Conservation (phyloP, 2,113 vertebrate species). For the Corynorhinus townsendii region DNA sequence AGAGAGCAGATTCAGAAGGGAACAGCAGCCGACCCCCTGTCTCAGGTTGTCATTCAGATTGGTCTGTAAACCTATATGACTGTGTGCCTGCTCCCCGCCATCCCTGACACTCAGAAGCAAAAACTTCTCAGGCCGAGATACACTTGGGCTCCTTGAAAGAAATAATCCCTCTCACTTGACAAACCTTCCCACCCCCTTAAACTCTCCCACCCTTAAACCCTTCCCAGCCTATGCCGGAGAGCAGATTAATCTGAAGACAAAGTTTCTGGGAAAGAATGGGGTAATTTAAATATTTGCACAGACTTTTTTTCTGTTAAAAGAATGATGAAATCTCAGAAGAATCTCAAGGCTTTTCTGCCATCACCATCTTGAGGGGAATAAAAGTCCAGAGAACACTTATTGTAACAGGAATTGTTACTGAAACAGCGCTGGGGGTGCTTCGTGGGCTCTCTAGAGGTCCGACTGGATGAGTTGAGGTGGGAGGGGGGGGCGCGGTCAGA, state of each 20-base stretch:
- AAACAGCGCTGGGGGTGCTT: background rate
- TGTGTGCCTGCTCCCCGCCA: background rate
- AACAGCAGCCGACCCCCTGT: background rate
- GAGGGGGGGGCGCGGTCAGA: background rate
- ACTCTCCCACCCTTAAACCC: background rate
- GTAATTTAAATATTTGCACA: conserved; percentile 48
- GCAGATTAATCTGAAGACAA: background rate
- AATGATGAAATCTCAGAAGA: background rate
- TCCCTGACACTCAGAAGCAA: background rate
- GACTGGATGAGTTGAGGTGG: background rate
- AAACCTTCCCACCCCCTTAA: background rate
- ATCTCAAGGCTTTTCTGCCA: conserved; percentile 19
- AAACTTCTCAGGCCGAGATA: conserved; percentile 27
- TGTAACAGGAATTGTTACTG: background rate
- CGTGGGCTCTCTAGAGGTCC: background rate
- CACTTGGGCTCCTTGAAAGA: background rate
- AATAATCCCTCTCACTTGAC: background rate
- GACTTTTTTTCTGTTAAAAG: background rate
- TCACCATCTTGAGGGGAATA: background rate
- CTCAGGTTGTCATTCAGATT: background rate
- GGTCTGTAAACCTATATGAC: background rate
- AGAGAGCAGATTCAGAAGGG: background rate
- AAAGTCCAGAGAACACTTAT: background rate
- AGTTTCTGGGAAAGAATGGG: background rate
- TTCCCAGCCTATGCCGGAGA: background rate